A percentile compares a stretch with the other conserved stretches of the same genome.
These are phyloP conservation scores for Tromatobia lineatoria DNA, from an alignment of 2,888 invertebrate genomes.

Conservation along the genomic window DNA sequence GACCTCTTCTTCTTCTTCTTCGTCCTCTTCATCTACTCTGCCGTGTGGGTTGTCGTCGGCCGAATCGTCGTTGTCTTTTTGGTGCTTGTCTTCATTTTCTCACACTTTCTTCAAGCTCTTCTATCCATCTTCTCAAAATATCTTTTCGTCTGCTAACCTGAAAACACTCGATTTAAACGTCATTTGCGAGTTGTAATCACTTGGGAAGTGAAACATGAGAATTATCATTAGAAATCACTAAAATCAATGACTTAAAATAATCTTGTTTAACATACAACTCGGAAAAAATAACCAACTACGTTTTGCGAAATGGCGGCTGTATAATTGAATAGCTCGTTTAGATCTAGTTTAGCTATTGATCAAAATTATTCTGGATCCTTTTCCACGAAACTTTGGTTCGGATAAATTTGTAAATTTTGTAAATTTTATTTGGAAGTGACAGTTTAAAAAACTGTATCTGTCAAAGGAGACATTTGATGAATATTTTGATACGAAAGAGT, in stretches of 20 bases:
- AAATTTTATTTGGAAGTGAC: no score
- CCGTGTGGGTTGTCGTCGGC: constrained; percentile 44
- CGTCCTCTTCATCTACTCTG: constrained; percentile 68
- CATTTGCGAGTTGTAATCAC: constrained; percentile 1
- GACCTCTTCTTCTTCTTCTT: constrained; percentile 71
- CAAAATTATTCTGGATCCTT: neutral
- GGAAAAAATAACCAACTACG: neutral
- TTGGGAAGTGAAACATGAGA: neutral
- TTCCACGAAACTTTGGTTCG: neutral
- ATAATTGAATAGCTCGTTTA: neutral
- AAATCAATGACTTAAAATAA: neutral
- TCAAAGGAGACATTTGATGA: no score
- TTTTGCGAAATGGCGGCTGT: neutral
- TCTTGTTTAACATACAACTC: neutral
- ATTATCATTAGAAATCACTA: neutral
- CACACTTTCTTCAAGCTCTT: constrained; percentile 53
- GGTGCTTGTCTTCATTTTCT: constrained; percentile 39
- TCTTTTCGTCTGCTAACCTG: constrained; percentile 61
- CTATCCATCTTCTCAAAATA: constrained; percentile 67
- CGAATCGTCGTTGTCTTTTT: constrained; percentile 50
- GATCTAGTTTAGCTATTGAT: neutral
- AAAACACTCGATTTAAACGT: constrained; percentile 49
- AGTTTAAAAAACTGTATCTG: no score
- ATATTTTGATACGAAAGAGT: no score
- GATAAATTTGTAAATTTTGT: neutral